A percentile compares a stretch with the other conserved stretches of the same genome.
Conservation (phyloP, 2,888 invertebrate genomes). For the Drosophila buzzatii region DNA sequence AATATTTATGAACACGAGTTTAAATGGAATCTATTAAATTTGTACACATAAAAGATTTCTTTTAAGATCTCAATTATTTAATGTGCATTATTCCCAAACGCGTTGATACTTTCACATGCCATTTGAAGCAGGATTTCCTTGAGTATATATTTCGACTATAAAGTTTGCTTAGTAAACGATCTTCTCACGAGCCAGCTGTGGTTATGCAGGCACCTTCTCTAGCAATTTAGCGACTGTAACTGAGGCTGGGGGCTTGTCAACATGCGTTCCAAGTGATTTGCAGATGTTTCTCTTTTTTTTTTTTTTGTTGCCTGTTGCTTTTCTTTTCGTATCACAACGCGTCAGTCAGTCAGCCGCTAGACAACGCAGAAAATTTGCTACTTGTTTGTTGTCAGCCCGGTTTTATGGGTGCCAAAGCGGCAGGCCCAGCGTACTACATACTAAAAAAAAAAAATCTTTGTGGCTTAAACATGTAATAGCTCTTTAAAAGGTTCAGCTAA, state of each 20-base stretch:
- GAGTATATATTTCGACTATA: not conserved
- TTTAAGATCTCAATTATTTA: not conserved
- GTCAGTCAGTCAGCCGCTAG: slow-evolving; percentile 43
- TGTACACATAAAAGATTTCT: not conserved
- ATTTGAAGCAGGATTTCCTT: slow-evolving; percentile 3
- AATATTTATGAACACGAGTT: no score
- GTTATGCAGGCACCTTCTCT: slow-evolving; percentile 23
- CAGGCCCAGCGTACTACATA: slow-evolving; percentile 35
- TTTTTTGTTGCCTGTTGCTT: not conserved
- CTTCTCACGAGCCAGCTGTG: slow-evolving; percentile 28
- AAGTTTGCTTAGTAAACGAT: not conserved
- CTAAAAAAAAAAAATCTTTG: slow-evolving; percentile 44
- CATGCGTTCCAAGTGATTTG: slow-evolving; percentile 59
- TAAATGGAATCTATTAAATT: no score
- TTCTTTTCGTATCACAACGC: slow-evolving; percentile 20
- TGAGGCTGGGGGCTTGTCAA: slow-evolving; percentile 38
- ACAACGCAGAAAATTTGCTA: slow-evolving; percentile 57
- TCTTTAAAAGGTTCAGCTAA: slow-evolving; percentile 77
- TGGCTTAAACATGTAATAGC: slow-evolving; percentile 70
- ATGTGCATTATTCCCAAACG: not conserved
- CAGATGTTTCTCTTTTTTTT: slow-evolving; percentile 26
- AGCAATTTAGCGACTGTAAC: slow-evolving; percentile 15
- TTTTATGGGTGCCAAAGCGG: slow-evolving; percentile 27
- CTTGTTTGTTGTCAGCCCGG: slow-evolving; percentile 50
- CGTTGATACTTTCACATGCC: slow-evolving; percentile 5